Base-by-base conservation (phyloP, 2,888 invertebrate species). In the Cryptosula pallasiana region DNA sequence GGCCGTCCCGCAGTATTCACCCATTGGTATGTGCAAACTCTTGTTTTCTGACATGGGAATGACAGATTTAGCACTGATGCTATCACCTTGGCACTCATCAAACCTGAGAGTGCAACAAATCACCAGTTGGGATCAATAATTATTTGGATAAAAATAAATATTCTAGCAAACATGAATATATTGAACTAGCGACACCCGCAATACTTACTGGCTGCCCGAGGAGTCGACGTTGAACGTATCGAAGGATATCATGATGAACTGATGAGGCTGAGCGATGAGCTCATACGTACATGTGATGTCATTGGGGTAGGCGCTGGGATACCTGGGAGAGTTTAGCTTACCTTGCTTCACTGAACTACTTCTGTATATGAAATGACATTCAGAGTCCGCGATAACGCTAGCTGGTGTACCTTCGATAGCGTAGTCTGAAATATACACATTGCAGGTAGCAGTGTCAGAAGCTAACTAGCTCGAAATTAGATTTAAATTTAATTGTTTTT, bases 391-490 rank as follows among this genome's bases (percentile, higher is more conserved):
- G 74, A 94, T 94, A 79, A 93, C 92, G 3, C 94, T 94, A 32
- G 95, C 92, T 32, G 95, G 92, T 0, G 95, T 95, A 69, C 96
- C 96, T 71, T 95, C 94, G 81, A 96, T 93, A 78, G 92, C 92
- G 84, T 94, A 95, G 86, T 95, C 95, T 89, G 89, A 84, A 80
- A 87, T 86, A 77, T 87, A 88, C 70, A 82, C 85, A 78, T 45
- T 45, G 45, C n/a, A n/a, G n/a, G n/a, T n/a, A n/a, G n/a, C n/a
- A n/a, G n/a, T n/a, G n/a, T n/a, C n/a, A n/a, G n/a, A n/a, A n/a
- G n/a, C n/a, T n/a, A n/a, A n/a, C n/a, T n/a, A n/a, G n/a, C n/a
- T n/a, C n/a, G n/a, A n/a, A n/a, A n/a, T n/a, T n/a, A n/a, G n/a
- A n/a, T n/a, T n/a, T n/a, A n/a, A n/a, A n/a, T n/a, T n/a, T n/a